These are phyloP conservation scores for Grammomys dolichurus DNA, from an alignment of 2,113 vertebrate genomes.

Conservation along the genomic window DNA sequence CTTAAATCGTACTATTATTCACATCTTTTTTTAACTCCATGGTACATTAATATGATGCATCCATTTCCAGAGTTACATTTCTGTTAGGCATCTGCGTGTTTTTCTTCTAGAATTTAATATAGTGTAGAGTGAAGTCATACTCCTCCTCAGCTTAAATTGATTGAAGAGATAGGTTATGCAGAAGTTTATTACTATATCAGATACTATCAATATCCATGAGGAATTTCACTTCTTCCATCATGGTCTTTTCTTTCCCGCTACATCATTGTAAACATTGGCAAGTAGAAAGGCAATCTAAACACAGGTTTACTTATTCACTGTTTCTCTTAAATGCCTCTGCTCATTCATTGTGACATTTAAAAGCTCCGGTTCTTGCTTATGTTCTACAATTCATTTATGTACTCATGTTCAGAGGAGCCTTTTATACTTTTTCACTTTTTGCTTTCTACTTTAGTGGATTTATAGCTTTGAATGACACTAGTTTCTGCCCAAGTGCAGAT, in stretches of 20 bases:
- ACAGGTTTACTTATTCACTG: background rate
- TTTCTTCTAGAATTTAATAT: background rate
- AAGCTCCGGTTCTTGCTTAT: background rate
- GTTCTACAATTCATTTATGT: background rate
- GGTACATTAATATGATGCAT: conserved; percentile 19
- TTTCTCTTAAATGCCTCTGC: background rate
- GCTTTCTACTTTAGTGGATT: background rate
- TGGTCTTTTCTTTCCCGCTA: background rate
- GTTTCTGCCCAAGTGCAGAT: background rate
- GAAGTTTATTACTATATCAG: background rate
- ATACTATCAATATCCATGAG: background rate
- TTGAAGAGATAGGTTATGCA: background rate
- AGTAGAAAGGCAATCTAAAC: background rate
- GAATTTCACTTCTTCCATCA: background rate
- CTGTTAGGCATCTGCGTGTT: background rate
- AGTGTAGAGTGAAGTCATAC: background rate
- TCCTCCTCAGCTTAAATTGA: background rate
- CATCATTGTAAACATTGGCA: background rate
- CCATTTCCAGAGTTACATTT: conserved; percentile 39
- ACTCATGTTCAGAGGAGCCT: background rate
- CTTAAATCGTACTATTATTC: background rate
- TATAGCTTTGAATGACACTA: background rate
- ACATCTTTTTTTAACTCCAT: background rate
- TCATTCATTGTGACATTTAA: background rate
- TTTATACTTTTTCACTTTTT: background rate